Base-by-base conservation (phyloP, 2,113 vertebrate species). In the Microtus pennsylvanicus region DNA sequence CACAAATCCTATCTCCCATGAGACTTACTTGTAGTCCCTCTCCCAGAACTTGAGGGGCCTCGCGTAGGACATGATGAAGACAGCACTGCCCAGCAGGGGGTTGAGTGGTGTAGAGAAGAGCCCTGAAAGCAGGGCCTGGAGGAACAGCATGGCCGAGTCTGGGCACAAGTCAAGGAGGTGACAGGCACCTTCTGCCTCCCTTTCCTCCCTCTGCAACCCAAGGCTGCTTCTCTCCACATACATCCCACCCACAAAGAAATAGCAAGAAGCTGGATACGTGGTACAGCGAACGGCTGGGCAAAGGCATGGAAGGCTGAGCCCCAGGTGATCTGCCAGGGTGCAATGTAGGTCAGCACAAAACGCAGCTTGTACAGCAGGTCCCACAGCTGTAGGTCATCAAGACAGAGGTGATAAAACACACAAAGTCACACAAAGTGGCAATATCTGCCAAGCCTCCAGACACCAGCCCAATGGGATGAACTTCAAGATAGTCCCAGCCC, bases 321-420 rank as follows among this genome's bases (percentile, higher is more conserved):
- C 99, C 99, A 99, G 63, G 99, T 99, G 97, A 99, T 99, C 98
- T 99, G 99, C 99, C 99, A 99, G 24, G 99, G 99, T 0, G 99
- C 99, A 5, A 99, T 99, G 98, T 99, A 99, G 78, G 99, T 99
- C 97, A 99, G 97, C 92, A 99, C 99, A 4, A 99, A 99, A 8
- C 99, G 99, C 87, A 99, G 98, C 97, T 99, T 99, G 98, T 99
- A 99, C 93, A 99, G 98, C 96, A 99, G 98, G 97, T 99, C 99
- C 99, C 99, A 99, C 95, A 99, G 98, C 99, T 99, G 98, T 11
- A 47, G 11, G 78, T 2, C 33, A 2, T 45, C 33, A 1, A 12
- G 11, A 5, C 33, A 13, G 21, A 12, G 35, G 45, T 47, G 10
- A n/a, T 0, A 30, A 50, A 38, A 75, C 67, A 87, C 6, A 7